Evolutionary conservation across 92 coral and sea anemone genomes (phyloP).

Genomic region (Zoanthus sansibaricus): DNA sequence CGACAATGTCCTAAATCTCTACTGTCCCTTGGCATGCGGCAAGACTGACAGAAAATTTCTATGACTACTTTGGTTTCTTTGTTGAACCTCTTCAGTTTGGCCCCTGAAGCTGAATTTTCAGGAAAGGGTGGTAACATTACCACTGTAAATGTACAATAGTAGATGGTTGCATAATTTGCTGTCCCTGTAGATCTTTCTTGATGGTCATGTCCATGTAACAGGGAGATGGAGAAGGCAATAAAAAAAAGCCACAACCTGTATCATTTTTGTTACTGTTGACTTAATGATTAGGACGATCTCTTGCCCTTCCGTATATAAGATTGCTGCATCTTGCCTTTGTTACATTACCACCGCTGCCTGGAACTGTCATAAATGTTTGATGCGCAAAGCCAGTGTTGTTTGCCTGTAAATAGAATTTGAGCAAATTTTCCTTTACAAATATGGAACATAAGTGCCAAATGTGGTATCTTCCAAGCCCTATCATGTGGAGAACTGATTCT

Average conservation of each 20-base stretch:
- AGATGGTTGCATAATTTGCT: constrained; percentile 19
- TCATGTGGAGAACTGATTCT: too few relatives aligned
- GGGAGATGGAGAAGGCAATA: constrained; percentile 40
- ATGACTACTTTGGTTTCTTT: not conserved
- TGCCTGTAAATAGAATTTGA: too few relatives aligned
- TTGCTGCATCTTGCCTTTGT: not conserved
- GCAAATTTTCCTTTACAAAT: too few relatives aligned
- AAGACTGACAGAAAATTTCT: not conserved
- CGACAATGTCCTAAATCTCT: not conserved
- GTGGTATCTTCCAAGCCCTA: too few relatives aligned
- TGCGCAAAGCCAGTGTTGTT: too few relatives aligned
- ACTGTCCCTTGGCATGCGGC: constrained; percentile 33
- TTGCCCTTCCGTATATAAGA: not conserved
- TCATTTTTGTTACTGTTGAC: constrained; percentile 32
- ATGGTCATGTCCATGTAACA: constrained; percentile 22
- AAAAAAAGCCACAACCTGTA: constrained; percentile 58
- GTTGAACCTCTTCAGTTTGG: not conserved
- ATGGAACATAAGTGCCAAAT: too few relatives aligned
- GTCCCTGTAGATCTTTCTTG: not conserved
- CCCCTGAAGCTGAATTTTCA: not conserved
- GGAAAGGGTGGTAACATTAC: constrained; percentile 21
- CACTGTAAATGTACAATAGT: not conserved
- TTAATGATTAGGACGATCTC: not conserved
- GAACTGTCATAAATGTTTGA: constrained; percentile 40
- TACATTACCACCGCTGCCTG: not conserved